phyloP scores from a whole-genome alignment of 2,888 invertebrate genomes.

The Caenorhabditis sp. region DNA sequence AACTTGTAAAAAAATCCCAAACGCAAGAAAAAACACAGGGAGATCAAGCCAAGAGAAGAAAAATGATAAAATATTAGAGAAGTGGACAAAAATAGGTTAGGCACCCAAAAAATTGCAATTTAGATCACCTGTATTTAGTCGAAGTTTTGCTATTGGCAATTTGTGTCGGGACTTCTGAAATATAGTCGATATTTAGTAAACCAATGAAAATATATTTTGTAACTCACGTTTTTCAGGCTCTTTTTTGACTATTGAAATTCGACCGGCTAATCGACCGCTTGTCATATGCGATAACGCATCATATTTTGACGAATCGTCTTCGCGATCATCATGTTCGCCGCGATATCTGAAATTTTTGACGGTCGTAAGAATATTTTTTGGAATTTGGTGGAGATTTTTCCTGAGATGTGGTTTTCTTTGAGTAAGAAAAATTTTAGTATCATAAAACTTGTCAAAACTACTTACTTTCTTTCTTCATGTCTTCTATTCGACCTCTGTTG shows the following conservation, averaged over 20 bases:
- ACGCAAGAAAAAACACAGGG: not conserved
- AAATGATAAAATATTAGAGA: not conserved
- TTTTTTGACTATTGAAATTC: constrained; percentile 22
- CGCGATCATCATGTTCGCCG: constrained; percentile 42
- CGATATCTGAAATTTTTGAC: constrained; percentile 14
- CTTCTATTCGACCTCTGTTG: not conserved
- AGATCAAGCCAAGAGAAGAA: no score
- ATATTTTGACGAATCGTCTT: constrained; percentile 16
- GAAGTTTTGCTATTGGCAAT: not conserved
- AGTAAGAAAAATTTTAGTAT: not conserved
- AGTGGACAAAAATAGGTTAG: not conserved
- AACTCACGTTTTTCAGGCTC: not conserved
- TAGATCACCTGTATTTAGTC: not conserved
- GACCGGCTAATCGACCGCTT: constrained; percentile 23
- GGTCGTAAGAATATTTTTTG: no score
- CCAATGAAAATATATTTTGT: no score
- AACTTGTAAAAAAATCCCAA: constrained; percentile 1
- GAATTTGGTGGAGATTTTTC: no score
- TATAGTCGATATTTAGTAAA: no score
- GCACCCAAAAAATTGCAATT: not conserved
- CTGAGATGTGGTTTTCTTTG: no score
- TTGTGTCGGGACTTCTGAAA: no score
- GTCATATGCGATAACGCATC: constrained; percentile 8
- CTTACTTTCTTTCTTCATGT: not conserved
- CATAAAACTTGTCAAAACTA: not conserved